Evolutionary conservation across 1,140 invertebrate genomes (phyloP), one percentile per base, ranked within the genome.

Genomic region (Drosophila sp.): DNA sequence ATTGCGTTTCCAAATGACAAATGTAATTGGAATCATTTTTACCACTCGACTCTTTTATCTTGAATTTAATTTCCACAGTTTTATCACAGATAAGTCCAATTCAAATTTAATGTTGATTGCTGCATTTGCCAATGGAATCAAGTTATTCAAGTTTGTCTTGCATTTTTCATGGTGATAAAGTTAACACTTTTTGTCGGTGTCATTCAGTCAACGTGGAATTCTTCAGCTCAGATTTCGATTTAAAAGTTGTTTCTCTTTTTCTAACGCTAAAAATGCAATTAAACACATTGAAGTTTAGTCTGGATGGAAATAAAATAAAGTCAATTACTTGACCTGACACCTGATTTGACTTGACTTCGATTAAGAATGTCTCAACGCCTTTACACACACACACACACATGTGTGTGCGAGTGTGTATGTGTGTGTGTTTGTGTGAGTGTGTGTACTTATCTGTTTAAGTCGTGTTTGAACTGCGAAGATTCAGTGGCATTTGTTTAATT

Each of bases 401-500:
- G 25, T 58, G 54, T 51, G 46, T 27, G 27, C 5, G 43, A 29
- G 41, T 45, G 53, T 38, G 14, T 34, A 16, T 9, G 18, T 8
- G 32, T 14, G 43, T 38, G 32, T 21, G 21, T 4, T 1, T 21
- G 21, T 2, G 21, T 43, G 63, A 51, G n/a, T 45, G 65, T 38
- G 62, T 72, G n/a, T 58, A 48, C 34, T 32, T 74, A 34, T 48
- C 34, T 63, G 58, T 65, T 50, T 51, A 65, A 65, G 51, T 65
- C 41, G n/a, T 66, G 46, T 66, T 72, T 66, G 69, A 53, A 50
- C 25, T 72, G 53, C n/a, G 27, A 51, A 41, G 48, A 38, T 63
- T 51, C 48, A 25, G 14, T 48, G 65, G 70, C 58, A 67, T 72
- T 76, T 77, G 72, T 89, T 86, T 86, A 86, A 86, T 86, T 87